Percentiles rank a stretch among this genome's conserved stretches.
Conservation (phyloP, 2,797 vertebrate species). For the Pristis pectinata region DNA sequence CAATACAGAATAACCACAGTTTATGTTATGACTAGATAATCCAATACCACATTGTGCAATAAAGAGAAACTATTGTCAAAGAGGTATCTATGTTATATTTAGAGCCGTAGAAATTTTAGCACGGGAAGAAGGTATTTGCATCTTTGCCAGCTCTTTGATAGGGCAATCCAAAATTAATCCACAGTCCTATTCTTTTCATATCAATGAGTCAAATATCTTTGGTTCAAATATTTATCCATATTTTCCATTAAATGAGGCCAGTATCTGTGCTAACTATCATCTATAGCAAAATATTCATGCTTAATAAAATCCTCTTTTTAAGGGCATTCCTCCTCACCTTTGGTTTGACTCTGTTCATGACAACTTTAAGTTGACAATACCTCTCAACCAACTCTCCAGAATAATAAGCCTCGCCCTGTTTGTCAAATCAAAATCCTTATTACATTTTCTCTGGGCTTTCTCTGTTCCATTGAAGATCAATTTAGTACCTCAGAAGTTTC, state of each 20-base stretch:
- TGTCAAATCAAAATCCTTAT: neutral
- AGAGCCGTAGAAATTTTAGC: neutral
- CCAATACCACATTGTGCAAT: neutral
- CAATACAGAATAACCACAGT: neutral
- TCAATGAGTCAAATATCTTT: neutral
- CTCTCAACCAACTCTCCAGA: neutral
- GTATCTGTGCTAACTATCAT: neutral
- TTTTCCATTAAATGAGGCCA: neutral
- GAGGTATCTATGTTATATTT: neutral
- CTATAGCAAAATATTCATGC: neutral
- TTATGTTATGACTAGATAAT: neutral
- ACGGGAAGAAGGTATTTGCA: neutral
- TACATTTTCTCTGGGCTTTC: neutral
- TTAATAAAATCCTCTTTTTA: neutral
- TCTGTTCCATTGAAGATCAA: neutral
- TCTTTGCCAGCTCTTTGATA: neutral
- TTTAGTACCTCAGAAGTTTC: neutral
- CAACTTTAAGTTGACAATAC: neutral
- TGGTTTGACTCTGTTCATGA: neutral
- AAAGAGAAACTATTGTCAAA: neutral
- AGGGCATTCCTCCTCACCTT: neutral
- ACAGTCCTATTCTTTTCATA: neutral
- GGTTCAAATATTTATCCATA: conserved; percentile 1
- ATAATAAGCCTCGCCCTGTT: neutral
- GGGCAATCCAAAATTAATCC: neutral